Base-by-base conservation (phyloP, 2,113 vertebrate species). In the Callospermophilus lateralis region DNA sequence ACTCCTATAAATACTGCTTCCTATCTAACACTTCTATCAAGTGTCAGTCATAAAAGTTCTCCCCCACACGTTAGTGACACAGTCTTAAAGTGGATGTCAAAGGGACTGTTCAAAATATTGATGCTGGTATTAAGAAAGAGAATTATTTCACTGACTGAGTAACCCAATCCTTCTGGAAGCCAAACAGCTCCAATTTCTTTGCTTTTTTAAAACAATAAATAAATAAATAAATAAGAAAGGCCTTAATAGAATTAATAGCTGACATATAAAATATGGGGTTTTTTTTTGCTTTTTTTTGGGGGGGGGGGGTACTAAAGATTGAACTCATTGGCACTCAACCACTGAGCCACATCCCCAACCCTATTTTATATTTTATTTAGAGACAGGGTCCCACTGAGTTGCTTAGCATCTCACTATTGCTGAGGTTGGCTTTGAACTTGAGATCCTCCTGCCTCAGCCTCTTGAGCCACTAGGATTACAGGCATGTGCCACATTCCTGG, bases 141-240 rank as follows among this genome's bases (percentile, higher is more conserved):
- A 89, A 80, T 37, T 5, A 76, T n/a, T 63, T 45, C 22, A 67
- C 51, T 55, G 20, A 65, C 51, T 17, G 5, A 79, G 17, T 15
- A 76, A 58, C 30, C 63, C 78, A 55, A n/a, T 19, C 26, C 19
- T 48, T 70, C 26, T 45, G 9, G 30, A 86, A 77, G 45, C 37
- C 39, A 68, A n/a, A 48, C 32, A 26, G 74, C 26, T 63, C 63
- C 58, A 34, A 32, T 78, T 73, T 4, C 58, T 73, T 68, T 55
- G 17, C 53, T 93, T 87, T 94, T 87, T 24, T 73, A 90, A 74
- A 39, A 84, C 68, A 86, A 94, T 48, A 55, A n/a, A n/a, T n/a
- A n/a, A 45, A 45, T 8, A 45, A 45, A 45, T 45, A 45, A 45
- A 45, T 86, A 77, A 53, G 24, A 61, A 63, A 77, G 37, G 32